Conservation (phyloP, 2,113 vertebrate genomes). For the Apteryx mantelli region DNA sequence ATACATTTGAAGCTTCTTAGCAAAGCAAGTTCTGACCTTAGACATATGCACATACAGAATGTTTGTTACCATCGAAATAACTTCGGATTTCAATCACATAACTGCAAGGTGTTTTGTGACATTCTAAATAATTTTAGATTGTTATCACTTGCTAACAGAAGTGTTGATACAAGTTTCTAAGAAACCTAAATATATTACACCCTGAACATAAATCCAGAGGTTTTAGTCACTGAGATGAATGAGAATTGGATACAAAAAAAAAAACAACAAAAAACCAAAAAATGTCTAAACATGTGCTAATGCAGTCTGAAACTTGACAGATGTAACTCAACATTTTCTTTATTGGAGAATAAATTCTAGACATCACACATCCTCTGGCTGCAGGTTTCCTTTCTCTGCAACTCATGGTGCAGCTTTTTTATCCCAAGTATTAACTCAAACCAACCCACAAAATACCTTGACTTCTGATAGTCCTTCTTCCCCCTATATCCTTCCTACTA, state of each 20-base stretch:
- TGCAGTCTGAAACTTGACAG: not conserved
- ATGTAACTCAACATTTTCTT: not conserved
- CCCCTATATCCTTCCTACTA: not conserved
- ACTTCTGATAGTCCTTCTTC: not conserved
- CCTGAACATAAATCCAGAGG: not conserved
- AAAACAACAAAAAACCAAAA: not conserved
- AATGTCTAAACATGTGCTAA: not conserved
- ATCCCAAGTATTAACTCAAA: not conserved
- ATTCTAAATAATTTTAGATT: not conserved
- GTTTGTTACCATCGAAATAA: not conserved
- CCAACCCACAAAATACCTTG: not conserved
- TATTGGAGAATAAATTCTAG: not conserved
- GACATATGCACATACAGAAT: rapidly evolving
- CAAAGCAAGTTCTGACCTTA: not conserved
- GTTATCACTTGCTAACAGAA: not conserved
- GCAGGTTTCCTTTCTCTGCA: not conserved
- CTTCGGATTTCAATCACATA: not conserved
- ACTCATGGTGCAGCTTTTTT: not conserved
- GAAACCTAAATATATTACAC: not conserved
- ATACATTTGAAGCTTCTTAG: not conserved
- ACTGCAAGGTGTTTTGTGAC: not conserved
- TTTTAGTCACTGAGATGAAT: not conserved
- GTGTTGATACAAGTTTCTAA: not conserved
- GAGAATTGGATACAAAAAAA: not conserved
- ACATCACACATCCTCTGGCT: not conserved